Evolutionary conservation across 35 echinoderm and acorn worm genomes (phyloP).

Genomic region (Apostichopus japonicus): DNA sequence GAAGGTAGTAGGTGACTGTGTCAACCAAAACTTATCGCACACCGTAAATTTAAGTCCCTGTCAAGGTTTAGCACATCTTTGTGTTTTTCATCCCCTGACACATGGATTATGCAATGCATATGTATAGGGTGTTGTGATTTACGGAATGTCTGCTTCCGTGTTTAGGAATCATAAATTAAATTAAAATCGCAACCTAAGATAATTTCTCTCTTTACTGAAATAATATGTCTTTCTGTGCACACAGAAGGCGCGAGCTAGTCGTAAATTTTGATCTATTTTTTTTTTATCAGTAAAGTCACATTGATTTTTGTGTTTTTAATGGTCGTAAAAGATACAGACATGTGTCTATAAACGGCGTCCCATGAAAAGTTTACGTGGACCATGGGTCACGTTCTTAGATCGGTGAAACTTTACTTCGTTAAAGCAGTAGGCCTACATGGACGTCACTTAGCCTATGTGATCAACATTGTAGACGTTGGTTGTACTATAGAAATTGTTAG

Average conservation of each 20-base stretch:
- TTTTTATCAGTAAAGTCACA: no score
- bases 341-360: neutral
- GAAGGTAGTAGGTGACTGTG: no score
- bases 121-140: neutral
- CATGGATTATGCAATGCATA: neutral
- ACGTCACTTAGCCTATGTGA: no score
- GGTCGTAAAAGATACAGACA: neutral
- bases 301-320: neutral
- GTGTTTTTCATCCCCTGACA: no score
- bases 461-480: no score
- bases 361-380: neutral
- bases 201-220: neutral
- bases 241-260: neutral
- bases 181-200: neutral
- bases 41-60: no score
- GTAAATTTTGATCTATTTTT: neutral
- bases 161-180: neutral
- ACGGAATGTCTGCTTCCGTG: neutral
- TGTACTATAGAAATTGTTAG: no score
- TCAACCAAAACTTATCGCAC: no score
- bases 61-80: no score
- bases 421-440: no score
- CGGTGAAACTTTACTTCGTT: no score
- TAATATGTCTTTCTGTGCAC: neutral
- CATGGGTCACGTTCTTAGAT: no score